Conservation (phyloP, 2,888 invertebrate species). For the Stenchaetothrips biformis region DNA sequence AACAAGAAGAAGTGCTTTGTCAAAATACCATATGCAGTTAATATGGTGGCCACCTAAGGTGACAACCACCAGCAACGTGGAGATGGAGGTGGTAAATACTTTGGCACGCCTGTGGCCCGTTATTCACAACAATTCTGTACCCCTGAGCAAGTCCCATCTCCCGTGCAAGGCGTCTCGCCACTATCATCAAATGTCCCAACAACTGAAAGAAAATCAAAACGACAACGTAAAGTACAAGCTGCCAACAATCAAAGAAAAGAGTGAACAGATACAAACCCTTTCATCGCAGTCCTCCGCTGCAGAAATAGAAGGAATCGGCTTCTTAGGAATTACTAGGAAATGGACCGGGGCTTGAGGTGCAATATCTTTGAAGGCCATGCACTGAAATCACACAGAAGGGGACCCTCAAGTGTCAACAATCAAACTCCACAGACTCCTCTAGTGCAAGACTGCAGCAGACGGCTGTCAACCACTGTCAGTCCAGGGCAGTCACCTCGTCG, state of each 20-base stretch:
- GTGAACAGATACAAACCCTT: conserved; percentile 43
- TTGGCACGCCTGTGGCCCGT: conserved; percentile 87
- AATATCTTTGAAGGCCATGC: conserved; percentile 90
- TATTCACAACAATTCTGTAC: conserved; percentile 86
- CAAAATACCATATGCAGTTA: conserved; percentile 49
- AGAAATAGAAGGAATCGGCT: conserved; percentile 77
- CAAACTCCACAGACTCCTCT: no score
- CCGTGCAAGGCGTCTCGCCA: conserved; percentile 76
- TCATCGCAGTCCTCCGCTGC: conserved; percentile 71
- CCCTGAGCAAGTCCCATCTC: conserved; percentile 71
- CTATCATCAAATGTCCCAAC: conserved; percentile 72
- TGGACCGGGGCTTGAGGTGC: conserved; percentile 91
- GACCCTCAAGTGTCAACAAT: no score
- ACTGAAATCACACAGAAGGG: conserved; percentile 51
- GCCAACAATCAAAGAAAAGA: not conserved
- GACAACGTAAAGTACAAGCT: not conserved
- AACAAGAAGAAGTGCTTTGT: not conserved
- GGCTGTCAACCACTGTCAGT: no score
- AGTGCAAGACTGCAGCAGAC: no score
- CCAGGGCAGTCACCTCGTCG: conserved; percentile 49
- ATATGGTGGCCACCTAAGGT: conserved; percentile 93
- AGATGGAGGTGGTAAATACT: conserved; percentile 93
- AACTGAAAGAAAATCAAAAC: conserved; percentile 44
- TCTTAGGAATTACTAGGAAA: conserved; percentile 90
- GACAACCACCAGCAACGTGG: conserved; percentile 89